Evolutionary conservation across 1,140 invertebrate species (phyloP), one percentile per base, ranked within the genome.

Genomic region (Nomia melanderi): DNA sequence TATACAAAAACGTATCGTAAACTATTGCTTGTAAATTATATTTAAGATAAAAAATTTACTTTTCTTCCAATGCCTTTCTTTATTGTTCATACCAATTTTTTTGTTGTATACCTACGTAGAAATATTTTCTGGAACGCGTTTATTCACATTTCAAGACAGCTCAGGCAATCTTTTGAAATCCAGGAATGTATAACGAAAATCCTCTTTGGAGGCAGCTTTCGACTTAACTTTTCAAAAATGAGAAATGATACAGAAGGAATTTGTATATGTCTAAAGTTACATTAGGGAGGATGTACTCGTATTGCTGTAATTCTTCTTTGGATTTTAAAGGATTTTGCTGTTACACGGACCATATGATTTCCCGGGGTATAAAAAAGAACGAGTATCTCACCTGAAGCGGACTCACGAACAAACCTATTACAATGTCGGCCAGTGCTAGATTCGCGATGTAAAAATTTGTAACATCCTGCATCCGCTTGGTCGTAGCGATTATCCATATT

Each of bases 401-500:
- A 90, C 96, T 95, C 56, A 95, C 94, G 84, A 96, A 96, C 47
- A 96, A 90, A 74, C 95, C 96, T 88, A 97, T 96, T 69, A 96
- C 94, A 77, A 96, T 96, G 87, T 97, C 96, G 17, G 96, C 95
- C 71, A 96, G 88, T 5, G 96, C 96, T 77, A 97, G 90, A 90
- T 97, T 96, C 1, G 96, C 95, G 60, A 97, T 97, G 90, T 96
- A 97, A 85, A 95, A 96, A 88, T 97, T 97, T 27, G 96, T 97
- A 69, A 97, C 96, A 60, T 95, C 96, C 69, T 96, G 96, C 96
- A 97, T 97, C 29, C 94, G 92, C 14, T 93, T 89, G 8, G 95
- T 95, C 0, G 95, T 95, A 1, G 95, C 93, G 5, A 97, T 95
- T 47, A 97, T 95, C 94, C 96, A 96, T 86, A 97, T 96, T 11